These are phyloP conservation scores for Lepidurus apus DNA, from an alignment of 1,140 invertebrate genomes.

Conservation along the genomic window DNA sequence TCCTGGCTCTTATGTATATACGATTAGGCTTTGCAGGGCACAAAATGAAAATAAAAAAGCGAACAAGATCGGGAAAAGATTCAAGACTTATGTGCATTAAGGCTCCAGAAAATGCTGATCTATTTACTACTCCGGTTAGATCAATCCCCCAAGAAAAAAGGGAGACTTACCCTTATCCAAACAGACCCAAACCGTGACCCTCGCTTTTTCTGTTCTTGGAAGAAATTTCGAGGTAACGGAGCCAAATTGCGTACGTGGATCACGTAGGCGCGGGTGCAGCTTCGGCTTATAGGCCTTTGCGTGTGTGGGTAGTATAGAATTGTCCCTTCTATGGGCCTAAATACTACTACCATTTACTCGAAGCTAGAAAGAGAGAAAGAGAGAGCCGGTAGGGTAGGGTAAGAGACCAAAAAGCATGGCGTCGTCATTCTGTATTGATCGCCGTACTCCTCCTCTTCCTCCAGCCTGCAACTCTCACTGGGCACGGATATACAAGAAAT, in stretches of 20 bases:
- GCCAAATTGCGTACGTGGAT: conserved; percentile 4
- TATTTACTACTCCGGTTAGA: neutral
- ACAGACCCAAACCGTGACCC: neutral
- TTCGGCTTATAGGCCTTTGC: conserved; percentile 10
- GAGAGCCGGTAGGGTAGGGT: neutral
- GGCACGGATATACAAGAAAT: neutral
- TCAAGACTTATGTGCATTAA: conserved; percentile 3
- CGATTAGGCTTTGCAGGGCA: neutral
- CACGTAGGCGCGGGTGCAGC: neutral
- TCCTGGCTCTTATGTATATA: conserved; percentile 1
- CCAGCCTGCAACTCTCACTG: neutral
- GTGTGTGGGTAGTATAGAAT: conserved; percentile 19
- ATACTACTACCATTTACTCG: conserved; percentile 8
- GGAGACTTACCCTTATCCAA: neutral
- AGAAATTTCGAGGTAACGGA: neutral
- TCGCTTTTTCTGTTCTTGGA: neutral
- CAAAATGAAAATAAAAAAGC: neutral
- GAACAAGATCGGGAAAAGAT: neutral
- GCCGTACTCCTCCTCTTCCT: neutral
- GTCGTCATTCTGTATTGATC: conserved; percentile 12
- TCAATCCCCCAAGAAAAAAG: neutral
- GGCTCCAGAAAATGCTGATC: conserved; percentile 13
- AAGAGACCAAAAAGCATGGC: conserved; percentile 7
- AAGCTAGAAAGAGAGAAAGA: neutral
- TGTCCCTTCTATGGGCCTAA: conserved; percentile 8